Conservation (phyloP, 2,113 vertebrate species). For the Solea senegalensis region DNA sequence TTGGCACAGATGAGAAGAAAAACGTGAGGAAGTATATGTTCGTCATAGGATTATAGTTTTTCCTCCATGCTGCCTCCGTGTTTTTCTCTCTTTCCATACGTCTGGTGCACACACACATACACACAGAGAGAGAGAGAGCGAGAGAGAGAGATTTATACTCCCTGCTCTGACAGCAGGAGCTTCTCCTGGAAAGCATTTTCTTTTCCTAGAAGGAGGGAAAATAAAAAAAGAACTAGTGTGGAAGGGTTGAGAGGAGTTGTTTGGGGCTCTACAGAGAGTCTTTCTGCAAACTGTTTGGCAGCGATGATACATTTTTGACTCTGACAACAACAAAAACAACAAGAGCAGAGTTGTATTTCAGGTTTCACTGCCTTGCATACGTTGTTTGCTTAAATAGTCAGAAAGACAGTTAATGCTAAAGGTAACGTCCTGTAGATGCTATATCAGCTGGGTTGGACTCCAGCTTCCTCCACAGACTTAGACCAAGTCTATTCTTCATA, state of each 20-base stretch:
- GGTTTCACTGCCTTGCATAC: background rate
- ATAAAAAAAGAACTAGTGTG: constrained; percentile 24
- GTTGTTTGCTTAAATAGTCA: background rate
- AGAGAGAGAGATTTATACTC: background rate
- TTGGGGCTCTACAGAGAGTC: constrained; percentile 15
- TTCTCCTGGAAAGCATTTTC: constrained; percentile 47
- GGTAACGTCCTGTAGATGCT: too few species aligned
- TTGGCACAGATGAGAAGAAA: constrained; percentile 34
- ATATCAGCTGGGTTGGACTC: too few species aligned
- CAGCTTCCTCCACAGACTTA: too few species aligned
- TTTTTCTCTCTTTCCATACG: background rate
- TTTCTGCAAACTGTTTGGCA: constrained; percentile 16
- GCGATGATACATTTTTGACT: constrained; percentile 2
- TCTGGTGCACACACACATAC: constrained; percentile 5
- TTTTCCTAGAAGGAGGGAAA: constrained; percentile 57
- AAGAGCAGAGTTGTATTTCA: background rate
- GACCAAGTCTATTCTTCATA: too few species aligned
- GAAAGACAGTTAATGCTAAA: background rate
- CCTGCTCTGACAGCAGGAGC: background rate
- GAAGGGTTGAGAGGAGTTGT: constrained; percentile 9
- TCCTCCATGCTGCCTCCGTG: constrained; percentile 8
- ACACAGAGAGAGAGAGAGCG: constrained; percentile 1
- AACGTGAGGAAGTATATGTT: constrained; percentile 45
- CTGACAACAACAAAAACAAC: constrained; percentile 10
- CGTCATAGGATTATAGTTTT: constrained; percentile 2